phyloP scores from a whole-genome alignment of 2,113 vertebrate species.

The Columbina picui region DNA sequence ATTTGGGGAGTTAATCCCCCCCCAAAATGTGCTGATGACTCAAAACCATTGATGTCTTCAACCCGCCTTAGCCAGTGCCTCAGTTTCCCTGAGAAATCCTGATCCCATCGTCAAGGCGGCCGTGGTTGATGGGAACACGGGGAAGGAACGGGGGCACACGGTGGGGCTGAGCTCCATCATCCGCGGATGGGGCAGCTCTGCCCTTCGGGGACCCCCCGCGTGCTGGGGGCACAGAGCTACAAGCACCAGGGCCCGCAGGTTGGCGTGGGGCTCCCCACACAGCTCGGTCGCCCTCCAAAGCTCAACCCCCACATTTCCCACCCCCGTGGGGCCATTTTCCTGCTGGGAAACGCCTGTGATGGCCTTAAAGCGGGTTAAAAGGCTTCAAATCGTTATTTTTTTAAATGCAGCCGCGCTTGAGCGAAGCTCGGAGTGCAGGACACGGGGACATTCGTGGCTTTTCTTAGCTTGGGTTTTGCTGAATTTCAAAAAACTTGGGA shows the following conservation, averaged over 20 bases:
- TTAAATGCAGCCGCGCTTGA: neutral
- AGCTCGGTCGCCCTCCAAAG: neutral
- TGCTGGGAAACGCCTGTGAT: neutral
- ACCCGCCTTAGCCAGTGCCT: neutral
- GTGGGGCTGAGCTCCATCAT: neutral
- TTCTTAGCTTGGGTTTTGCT: neutral
- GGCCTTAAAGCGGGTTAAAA: neutral
- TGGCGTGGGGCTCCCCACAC: rapidly evolving
- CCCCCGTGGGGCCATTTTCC: neutral
- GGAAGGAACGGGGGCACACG: neutral
- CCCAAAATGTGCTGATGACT: neutral
- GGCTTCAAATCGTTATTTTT: neutral
- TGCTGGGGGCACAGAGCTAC: rapidly evolving
- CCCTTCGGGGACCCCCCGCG: rapidly evolving
- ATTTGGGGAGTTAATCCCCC: neutral
- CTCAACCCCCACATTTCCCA: neutral
- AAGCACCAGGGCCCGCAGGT: rapidly evolving
- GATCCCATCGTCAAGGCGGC: rapidly evolving
- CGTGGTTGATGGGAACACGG: neutral
- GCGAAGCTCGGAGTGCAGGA: neutral
- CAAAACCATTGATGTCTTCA: neutral
- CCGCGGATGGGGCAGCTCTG: neutral
- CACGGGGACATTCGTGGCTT: rapidly evolving
- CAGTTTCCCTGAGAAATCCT: neutral
- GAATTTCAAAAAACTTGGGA: neutral